Percentiles rank a stretch among this genome's conserved stretches.
Evolutionary conservation across 2,113 vertebrate genomes (phyloP).

Genomic region (Bufo gargarizans): DNA sequence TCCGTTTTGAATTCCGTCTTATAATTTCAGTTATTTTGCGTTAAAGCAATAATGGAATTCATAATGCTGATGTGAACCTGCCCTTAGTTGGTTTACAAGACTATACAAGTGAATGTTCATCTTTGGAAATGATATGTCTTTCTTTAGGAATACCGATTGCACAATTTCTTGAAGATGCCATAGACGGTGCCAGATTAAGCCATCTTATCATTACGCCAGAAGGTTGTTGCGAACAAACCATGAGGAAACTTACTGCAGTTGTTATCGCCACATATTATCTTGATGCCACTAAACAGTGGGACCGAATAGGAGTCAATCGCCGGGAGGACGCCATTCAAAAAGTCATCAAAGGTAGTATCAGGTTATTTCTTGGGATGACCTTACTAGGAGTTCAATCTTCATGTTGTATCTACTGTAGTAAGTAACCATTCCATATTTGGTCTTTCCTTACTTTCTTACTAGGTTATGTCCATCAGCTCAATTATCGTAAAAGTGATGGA

Average conservation of each 20-base stretch:
- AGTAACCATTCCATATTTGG: neutral
- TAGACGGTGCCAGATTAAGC: slow-evolving; percentile 63
- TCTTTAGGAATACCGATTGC: neutral
- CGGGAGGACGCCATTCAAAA: too few relatives aligned
- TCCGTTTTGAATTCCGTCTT: too few relatives aligned
- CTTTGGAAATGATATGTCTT: neutral
- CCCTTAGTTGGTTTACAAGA: neutral
- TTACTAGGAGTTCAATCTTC: too few relatives aligned
- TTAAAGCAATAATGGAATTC: too few relatives aligned
- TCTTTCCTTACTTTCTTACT: neutral
- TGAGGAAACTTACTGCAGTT: slow-evolving; percentile 79
- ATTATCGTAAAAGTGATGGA: slow-evolving; percentile 61
- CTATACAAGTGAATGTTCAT: neutral
- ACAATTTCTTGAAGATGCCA: slow-evolving; percentile 66
- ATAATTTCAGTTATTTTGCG: too few relatives aligned
- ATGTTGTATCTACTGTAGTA: neutral
- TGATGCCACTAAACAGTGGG: slow-evolving; percentile 65
- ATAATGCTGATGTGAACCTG: too few relatives aligned
- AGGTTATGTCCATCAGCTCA: slow-evolving; percentile 59
- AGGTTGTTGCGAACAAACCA: slow-evolving; percentile 90
- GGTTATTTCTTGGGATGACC: too few relatives aligned
- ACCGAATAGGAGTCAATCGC: too few relatives aligned
- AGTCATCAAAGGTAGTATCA: slow-evolving; percentile 44
- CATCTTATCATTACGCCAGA: slow-evolving; percentile 79
- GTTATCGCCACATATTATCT: slow-evolving; percentile 86